Base-by-base conservation (phyloP, 2,797 vertebrate species). In the Pipistrellus nathusii region DNA sequence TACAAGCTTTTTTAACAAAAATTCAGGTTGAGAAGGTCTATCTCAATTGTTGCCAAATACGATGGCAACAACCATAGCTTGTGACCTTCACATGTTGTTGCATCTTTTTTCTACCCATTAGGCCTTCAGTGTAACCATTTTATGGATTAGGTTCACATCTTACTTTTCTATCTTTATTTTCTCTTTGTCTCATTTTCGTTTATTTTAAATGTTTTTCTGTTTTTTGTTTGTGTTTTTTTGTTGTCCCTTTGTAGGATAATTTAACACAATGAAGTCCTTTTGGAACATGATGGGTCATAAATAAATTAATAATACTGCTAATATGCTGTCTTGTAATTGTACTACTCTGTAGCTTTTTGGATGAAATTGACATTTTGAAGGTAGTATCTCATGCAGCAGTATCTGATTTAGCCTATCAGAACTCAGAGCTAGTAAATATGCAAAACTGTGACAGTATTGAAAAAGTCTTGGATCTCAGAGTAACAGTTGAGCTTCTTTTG, bases 341-440 rank as follows among this genome's bases (percentile, higher is more conserved):
- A 80, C 55, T 97, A 80, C 90, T 97, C 95, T 93, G 75, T 85
- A 88, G 89, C 78, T 90, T 84, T 95, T 18, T 8, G 55, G 82
- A 46, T 48, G 85, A 83, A 94, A 95, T 0, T 93, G 96, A 95
- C 90, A 86, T 95, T 94, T 94, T 95, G 94, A 95, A 96, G 94
- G 91, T 88, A 92, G 30, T 96, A 80, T 93, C 95, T 96, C 90
- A 38, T 62, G n/a, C 72, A 94, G 93, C 81, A 69, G 95, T 97
- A 95, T 41, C 38, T 41, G 95, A 95, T 76, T 93, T 66, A 84
- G 64, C 51, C 44, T 90, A 92, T 96, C 85, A 96, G 95, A 97
- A 95, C 71, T 94, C 55, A 80, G 87, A 96, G 64, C 35, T 94
- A 85, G 38, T 38, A 44, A 95, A 85, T 90, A 85, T 91, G 91